phyloP scores from a whole-genome alignment of 2,888 invertebrate species.

The Idaea dimidiata region DNA sequence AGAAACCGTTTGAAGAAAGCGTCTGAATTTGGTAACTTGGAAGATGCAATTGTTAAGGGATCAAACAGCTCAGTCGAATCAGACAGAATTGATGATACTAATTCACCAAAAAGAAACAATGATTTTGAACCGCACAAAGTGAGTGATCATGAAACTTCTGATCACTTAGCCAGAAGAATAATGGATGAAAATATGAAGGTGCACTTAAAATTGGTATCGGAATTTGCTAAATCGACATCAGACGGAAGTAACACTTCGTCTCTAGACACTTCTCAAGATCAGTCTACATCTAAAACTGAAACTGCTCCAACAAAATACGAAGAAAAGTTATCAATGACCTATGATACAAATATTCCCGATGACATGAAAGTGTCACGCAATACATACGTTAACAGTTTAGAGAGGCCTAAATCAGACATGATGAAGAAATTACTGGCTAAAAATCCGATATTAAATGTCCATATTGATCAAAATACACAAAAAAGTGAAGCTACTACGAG shows the following conservation, averaged over 20 bases:
- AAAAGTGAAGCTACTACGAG: constrained; percentile 56
- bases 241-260: constrained; percentile 71
- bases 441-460: constrained; percentile 73
- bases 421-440: constrained; percentile 80
- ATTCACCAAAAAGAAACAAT: constrained; percentile 42
- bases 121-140: constrained; percentile 54
- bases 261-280: constrained; percentile 62
- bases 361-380: constrained; percentile 83
- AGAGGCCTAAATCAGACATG: constrained; percentile 82
- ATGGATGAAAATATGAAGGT: constrained; percentile 77
- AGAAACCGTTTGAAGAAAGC: constrained; percentile 86
- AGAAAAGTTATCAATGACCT: constrained; percentile 68
- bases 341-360: constrained; percentile 83
- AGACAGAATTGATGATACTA: constrained; percentile 57
- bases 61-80: constrained; percentile 72
- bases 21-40: constrained; percentile 88
- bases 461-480: constrained; percentile 60
- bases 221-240: constrained; percentile 74
- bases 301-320: constrained; percentile 58
- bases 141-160: constrained; percentile 64
- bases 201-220: constrained; percentile 71
- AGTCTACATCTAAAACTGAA: constrained; percentile 41
- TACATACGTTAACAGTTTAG: constrained; percentile 81
- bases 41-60: constrained; percentile 86
- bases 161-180: constrained; percentile 69